Evolutionary conservation across 2,113 vertebrate genomes (phyloP), one percentile per base, ranked within the genome.

Genomic region (Empidonax alnorum): DNA sequence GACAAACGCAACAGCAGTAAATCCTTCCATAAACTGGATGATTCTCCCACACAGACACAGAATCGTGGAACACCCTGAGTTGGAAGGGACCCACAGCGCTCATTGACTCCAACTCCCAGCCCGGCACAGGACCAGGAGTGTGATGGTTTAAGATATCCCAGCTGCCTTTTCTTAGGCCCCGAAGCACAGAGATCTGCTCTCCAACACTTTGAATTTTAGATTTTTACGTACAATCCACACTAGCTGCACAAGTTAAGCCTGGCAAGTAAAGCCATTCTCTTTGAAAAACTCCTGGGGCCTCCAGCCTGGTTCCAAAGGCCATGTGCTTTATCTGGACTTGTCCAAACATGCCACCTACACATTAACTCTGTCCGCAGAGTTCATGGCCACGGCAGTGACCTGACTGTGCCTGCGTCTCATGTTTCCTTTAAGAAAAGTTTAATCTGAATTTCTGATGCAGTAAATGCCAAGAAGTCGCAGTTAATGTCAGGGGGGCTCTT

Each of bases 1-100:
- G 69, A 15, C 3, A 1, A 3, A 3, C 68, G 31, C 7, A 69
- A 15, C 15, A 5, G 35, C 6, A 20, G 2, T 0, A 12, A 65
- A 16, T 19, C 17, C 77, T 52, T 42, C 65, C 19, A 66, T 15
- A 27, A 47, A 17, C 9, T 10, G 65, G 46, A 4, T 22, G 42
- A 28, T 15, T 78, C 74, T 79, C 66, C 69, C 62, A 30, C 19
- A 3, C 1, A 52, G 23, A 49, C 62, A 25, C 1, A 0, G 27
- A 63, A 18, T 4, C 69, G 22, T 6, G 69, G 87, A 53, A 89
- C 4, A 12, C 41, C 47, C 62, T 35, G 47, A 42, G 71, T 0
- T 56, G 41, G 53, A 47, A 62, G 21, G 47, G 14, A 42, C 25
- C 47, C 79, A 15, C 55, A 33, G 1, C 21, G 53, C 69, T 10